Percentiles rank a stretch among this genome's conserved stretches.
Evolutionary conservation across 2,113 vertebrate species (phyloP).

Genomic region (Turnix velox): DNA sequence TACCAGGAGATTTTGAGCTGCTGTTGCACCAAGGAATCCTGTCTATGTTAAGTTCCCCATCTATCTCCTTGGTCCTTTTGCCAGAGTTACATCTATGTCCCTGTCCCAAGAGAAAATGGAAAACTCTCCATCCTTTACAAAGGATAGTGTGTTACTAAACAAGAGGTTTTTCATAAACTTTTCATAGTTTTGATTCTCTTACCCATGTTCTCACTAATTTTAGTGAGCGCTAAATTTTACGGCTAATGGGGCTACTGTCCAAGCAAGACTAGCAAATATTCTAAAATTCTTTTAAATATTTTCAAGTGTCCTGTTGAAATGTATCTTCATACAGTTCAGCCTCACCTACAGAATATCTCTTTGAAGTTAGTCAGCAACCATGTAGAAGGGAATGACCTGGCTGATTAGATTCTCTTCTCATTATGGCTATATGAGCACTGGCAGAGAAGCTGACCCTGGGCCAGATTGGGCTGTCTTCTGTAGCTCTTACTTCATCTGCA

Average conservation of each 20-base stretch:
- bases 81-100: not conserved
- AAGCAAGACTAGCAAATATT: not conserved
- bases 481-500: not conserved
- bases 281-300: not conserved
- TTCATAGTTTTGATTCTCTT: not conserved
- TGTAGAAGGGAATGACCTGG: not conserved
- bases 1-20: not conserved
- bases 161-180: not conserved
- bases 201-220: not conserved
- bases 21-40: not conserved
- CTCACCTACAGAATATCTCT: accelerated
- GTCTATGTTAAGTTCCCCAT: not conserved
- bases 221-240: not conserved
- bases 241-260: not conserved
- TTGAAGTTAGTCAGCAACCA: not conserved
- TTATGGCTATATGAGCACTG: not conserved
- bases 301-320: not conserved
- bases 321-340: not conserved
- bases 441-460: not conserved
- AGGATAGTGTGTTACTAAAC: not conserved
- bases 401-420: not conserved
- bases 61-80: not conserved
- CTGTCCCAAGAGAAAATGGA: not conserved
- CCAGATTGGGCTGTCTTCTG: not conserved
- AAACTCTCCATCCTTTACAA: not conserved